phyloP scores from a whole-genome alignment of 2,888 invertebrate species.

The Chesias legatella region DNA sequence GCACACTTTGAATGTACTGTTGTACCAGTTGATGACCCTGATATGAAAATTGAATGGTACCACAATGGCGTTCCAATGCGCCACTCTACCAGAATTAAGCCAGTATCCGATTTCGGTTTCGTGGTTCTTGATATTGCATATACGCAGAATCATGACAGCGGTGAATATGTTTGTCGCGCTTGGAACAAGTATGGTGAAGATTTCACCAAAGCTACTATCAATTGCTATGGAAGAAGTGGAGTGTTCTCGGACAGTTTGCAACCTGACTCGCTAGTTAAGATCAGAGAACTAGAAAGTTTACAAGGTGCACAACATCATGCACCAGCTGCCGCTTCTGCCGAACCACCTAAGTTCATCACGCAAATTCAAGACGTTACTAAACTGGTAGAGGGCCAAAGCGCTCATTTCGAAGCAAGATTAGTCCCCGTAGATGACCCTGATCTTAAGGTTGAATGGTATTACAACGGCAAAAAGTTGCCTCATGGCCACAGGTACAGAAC shows the following conservation, averaged over 20 bases:
- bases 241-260: slow-evolving; percentile 94
- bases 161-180: slow-evolving; percentile 96
- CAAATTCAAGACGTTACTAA: slow-evolving; percentile 92
- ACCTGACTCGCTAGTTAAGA: slow-evolving; percentile 93
- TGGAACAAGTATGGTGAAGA: slow-evolving; percentile 95
- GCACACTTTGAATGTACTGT: slow-evolving; percentile 97
- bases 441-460: slow-evolving; percentile 96
- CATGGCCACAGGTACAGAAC: slow-evolving; percentile 98
- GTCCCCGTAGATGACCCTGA: slow-evolving; percentile 97
- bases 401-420: slow-evolving; percentile 95
- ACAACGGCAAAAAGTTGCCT: slow-evolving; percentile 94
- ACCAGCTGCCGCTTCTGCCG: slow-evolving; percentile 84
- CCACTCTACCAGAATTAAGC: slow-evolving; percentile 94
- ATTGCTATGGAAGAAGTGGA: slow-evolving; percentile 91
- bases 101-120: slow-evolving; percentile 96
- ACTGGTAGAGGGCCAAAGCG: slow-evolving; percentile 96
- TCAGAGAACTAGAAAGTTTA: slow-evolving; percentile 90
- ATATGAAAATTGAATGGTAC: slow-evolving; percentile 97
- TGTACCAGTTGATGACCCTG: slow-evolving; percentile 95
- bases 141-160: slow-evolving; percentile 94
- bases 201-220: slow-evolving; percentile 90
- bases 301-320: slow-evolving; percentile 84
- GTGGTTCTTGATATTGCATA: slow-evolving; percentile 97
- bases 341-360: slow-evolving; percentile 93
- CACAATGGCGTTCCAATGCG: slow-evolving; percentile 94